Percentiles rank a stretch among this genome's conserved stretches.
phyloP scores from a whole-genome alignment of 92 coral and sea anemone genomes.

The Actinostola sp. region DNA sequence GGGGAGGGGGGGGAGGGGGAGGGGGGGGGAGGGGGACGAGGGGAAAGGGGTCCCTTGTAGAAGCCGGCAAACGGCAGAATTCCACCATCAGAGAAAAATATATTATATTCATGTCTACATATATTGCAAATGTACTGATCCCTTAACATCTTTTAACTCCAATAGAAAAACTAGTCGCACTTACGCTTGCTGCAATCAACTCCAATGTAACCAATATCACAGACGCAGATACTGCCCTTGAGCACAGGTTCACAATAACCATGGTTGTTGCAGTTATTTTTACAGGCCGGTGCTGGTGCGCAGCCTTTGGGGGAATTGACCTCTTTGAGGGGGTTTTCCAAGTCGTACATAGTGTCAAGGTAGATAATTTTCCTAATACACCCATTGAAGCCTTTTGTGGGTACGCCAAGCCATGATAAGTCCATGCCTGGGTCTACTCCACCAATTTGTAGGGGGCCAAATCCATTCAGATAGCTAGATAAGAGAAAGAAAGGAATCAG shows the following conservation, averaged over 20 bases:
- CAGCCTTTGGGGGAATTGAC: slow-evolving; percentile 79
- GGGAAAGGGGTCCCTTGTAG: no score
- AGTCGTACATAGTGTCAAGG: slow-evolving; percentile 85
- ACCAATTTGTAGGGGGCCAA: no score
- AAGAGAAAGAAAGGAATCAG: not conserved
- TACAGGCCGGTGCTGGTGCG: slow-evolving; percentile 43
- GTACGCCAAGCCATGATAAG: slow-evolving; percentile 54
- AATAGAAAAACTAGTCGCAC: no score
- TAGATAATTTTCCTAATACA: slow-evolving; percentile 85
- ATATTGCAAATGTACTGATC: no score
- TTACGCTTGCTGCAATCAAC: slow-evolving; percentile 75
- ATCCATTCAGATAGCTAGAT: slow-evolving; percentile 87
- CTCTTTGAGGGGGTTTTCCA: slow-evolving; percentile 67
- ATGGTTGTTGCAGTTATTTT: slow-evolving; percentile 67
- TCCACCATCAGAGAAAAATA: no score
- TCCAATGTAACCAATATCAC: slow-evolving; percentile 84
- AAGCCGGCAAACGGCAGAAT: no score
- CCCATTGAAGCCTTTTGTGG: slow-evolving; percentile 68
- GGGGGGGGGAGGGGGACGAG: no score
- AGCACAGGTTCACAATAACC: slow-evolving; percentile 92
- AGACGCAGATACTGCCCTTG: slow-evolving; percentile 76
- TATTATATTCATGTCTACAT: no score
- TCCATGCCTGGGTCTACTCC: slow-evolving; percentile 76
- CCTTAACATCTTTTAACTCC: no score
- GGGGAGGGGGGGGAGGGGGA: no score